These are phyloP conservation scores for Apocrypta bakeri DNA, from an alignment of 1,140 invertebrate genomes.

Conservation along the genomic window DNA sequence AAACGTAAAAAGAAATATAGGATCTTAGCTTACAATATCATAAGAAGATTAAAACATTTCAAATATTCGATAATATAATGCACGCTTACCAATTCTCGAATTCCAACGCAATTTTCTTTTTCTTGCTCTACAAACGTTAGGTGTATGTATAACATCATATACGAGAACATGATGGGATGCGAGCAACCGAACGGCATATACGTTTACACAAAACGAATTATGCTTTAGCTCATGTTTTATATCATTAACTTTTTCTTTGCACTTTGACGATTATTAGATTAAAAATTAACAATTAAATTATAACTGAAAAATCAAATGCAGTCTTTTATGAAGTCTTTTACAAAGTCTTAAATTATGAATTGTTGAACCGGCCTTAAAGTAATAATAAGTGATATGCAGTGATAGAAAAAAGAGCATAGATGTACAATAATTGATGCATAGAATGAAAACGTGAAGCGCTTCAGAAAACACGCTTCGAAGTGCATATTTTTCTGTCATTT, in stretches of 20 bases:
- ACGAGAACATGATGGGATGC: constrained; percentile 27
- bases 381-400: constrained; percentile 9
- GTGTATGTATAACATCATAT: constrained; percentile 24
- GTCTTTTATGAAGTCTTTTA: constrained; percentile 49
- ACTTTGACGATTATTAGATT: constrained; percentile 29
- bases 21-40: not conserved
- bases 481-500: constrained; percentile 7
- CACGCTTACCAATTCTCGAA: constrained; percentile 21
- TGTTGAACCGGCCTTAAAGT: constrained; percentile 25
- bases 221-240: constrained; percentile 8
- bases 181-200: constrained; percentile 5
- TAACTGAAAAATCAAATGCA: constrained; percentile 30
- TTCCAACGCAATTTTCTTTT: constrained; percentile 26
- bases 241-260: constrained; percentile 30
- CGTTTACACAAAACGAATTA: constrained; percentile 26
- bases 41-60: constrained; percentile 4
- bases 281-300: constrained; percentile 31
- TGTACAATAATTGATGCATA: not conserved
- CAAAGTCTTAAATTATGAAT: constrained; percentile 40
- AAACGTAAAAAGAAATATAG: not conserved
- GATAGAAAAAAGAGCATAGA: not conserved
- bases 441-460: constrained; percentile 25
- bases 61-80: constrained; percentile 10
- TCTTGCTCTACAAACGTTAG: constrained; percentile 19
- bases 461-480: constrained; percentile 8